Evolutionary conservation across 2,797 vertebrate genomes (phyloP).

Genomic region (Podargus strigoides): DNA sequence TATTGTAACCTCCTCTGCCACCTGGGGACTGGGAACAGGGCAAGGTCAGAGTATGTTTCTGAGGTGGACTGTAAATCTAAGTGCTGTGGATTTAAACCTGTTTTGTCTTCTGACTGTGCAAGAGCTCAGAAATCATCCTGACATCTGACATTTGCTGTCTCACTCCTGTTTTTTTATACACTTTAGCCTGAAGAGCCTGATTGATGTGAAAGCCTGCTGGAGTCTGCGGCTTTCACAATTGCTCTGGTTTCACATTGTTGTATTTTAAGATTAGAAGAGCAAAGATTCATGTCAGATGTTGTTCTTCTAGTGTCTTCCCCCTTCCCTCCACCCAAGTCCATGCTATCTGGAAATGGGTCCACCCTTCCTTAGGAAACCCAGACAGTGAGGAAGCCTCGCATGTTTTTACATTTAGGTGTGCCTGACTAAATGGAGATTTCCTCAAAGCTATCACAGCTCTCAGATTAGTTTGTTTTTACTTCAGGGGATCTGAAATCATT

Average conservation of each 20-base stretch:
- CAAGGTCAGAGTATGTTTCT: background rate
- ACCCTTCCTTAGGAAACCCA: constrained; percentile 32
- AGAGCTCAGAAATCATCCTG: background rate
- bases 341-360: background rate
- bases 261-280: constrained; percentile 35
- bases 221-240: background rate
- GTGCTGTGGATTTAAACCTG: background rate
- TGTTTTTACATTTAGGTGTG: background rate
- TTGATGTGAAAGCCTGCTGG: constrained; percentile 41
- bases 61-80: background rate
- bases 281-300: constrained; percentile 11
- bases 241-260: constrained; percentile 42
- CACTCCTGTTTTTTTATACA: background rate
- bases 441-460: background rate
- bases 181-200: background rate
- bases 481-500: background rate
- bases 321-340: background rate
- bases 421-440: background rate
- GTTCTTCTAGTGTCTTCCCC: background rate
- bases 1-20: background rate
- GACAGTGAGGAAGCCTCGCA: background rate
- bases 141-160: background rate
- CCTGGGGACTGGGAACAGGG: background rate
- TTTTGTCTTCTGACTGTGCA: background rate
- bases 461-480: background rate